phyloP scores from a whole-genome alignment of 2,113 vertebrate genomes.

The Ibidorhyncha struthersii region DNA sequence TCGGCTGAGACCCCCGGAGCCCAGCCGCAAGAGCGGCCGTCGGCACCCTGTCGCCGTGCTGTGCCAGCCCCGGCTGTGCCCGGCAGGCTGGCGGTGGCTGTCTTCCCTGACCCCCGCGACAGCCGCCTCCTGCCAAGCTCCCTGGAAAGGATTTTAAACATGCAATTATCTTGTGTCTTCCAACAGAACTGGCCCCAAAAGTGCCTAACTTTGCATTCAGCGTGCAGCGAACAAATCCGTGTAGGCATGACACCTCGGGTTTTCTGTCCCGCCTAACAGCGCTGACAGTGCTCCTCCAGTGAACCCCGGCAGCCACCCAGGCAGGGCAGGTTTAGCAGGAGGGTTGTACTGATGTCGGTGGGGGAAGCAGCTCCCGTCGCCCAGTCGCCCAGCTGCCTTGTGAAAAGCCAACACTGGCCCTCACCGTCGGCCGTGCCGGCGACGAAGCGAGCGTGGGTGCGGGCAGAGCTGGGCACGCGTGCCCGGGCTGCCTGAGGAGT shows the following conservation, averaged over 20 bases:
- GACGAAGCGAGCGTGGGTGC: rapidly evolving
- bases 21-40: rapidly evolving
- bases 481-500: background rate
- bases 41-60: background rate
- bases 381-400: background rate
- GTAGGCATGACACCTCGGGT: background rate
- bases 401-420: background rate
- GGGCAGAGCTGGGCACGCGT: background rate
- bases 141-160: background rate
- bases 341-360: background rate
- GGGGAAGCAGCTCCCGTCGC: background rate
- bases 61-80: background rate
- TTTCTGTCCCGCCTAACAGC: background rate
- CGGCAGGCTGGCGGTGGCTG: background rate
- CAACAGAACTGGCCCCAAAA: background rate
- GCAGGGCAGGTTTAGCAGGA: background rate
- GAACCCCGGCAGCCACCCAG: background rate
- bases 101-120: background rate
- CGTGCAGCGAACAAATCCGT: background rate
- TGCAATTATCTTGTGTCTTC: background rate
- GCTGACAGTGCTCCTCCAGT: background rate
- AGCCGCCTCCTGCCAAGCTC: background rate
- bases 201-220: background rate
- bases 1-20: rapidly evolving
- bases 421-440: rapidly evolving